These are phyloP conservation scores for Leptothorax acervorum DNA, from an alignment of 2,888 invertebrate species.

Conservation along the genomic window DNA sequence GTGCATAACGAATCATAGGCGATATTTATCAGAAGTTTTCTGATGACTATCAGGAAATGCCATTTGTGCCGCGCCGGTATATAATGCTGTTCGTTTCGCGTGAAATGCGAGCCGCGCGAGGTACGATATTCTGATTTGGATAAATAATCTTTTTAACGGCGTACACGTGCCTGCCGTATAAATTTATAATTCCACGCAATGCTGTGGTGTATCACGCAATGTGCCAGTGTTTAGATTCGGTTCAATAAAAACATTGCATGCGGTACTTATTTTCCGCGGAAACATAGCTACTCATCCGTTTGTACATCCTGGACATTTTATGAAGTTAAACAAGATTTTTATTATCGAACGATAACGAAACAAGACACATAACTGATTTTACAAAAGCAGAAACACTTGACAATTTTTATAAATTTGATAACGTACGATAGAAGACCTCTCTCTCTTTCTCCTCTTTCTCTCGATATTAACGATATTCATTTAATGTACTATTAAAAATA, in stretches of 20 bases:
- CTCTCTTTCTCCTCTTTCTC: neutral
- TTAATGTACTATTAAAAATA: neutral
- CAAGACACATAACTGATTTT: neutral
- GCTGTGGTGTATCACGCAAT: slow-evolving; percentile 71
- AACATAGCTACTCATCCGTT: slow-evolving; percentile 23
- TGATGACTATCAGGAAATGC: slow-evolving; percentile 49
- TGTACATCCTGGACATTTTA: neutral
- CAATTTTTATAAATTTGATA: neutral
- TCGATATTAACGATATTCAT: neutral
- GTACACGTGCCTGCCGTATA: slow-evolving; percentile 76
- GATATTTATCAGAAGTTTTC: slow-evolving; percentile 41
- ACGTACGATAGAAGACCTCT: neutral
- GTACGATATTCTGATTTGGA: slow-evolving; percentile 77
- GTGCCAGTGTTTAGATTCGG: slow-evolving; percentile 61
- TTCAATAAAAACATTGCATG: slow-evolving; percentile 68
- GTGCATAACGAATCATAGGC: neutral
- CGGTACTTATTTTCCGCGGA: slow-evolving; percentile 36
- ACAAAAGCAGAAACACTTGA: neutral
- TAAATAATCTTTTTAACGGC: slow-evolving; percentile 76
- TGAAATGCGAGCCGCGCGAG: slow-evolving; percentile 50
- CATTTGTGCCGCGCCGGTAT: slow-evolving; percentile 24
- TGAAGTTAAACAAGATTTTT: slow-evolving; percentile 18
- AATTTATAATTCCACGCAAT: slow-evolving; percentile 79
- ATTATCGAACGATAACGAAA: neutral
- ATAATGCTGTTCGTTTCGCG: slow-evolving; percentile 57